A percentile compares a stretch with the other conserved stretches of the same genome.
Conservation (phyloP, 2,888 invertebrate species). For the Physocephala rufipes region DNA sequence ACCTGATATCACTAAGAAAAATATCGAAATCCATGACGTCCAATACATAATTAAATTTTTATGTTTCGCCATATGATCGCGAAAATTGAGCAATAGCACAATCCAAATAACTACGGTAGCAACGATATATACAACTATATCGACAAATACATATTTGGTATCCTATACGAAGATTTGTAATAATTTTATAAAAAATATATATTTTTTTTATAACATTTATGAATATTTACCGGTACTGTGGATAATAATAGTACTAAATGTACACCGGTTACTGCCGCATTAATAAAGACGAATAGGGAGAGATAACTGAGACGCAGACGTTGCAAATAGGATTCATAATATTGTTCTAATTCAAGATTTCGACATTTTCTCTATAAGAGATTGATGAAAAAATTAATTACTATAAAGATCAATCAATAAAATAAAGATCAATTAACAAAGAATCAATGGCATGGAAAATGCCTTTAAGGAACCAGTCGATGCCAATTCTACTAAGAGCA, state of each 20-base stretch:
- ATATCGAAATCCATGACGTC: slow-evolving; percentile 66
- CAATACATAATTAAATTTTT: slow-evolving; percentile 63
- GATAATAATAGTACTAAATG: slow-evolving; percentile 71
- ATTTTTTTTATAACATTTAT: background rate
- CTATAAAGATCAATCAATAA: background rate
- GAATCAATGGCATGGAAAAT: background rate
- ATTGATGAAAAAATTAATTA: slow-evolving; percentile 36
- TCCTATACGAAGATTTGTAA: background rate
- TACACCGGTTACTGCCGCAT: slow-evolving; percentile 72
- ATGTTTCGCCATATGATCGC: slow-evolving; percentile 60
- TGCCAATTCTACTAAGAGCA: background rate
- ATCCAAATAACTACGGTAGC: slow-evolving; percentile 59
- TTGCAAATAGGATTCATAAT: slow-evolving; percentile 79
- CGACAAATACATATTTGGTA: background rate
- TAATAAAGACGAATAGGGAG: slow-evolving; percentile 77
- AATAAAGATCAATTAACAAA: slow-evolving; percentile 10
- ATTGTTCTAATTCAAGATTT: slow-evolving; percentile 77
- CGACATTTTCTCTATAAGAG: slow-evolving; percentile 81
- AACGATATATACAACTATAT: slow-evolving; percentile 55
- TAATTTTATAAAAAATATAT: background rate
- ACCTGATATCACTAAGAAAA: slow-evolving; percentile 70
- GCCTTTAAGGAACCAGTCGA: no score
- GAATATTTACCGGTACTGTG: slow-evolving; percentile 62
- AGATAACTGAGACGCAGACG: slow-evolving; percentile 82
- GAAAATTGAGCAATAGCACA: slow-evolving; percentile 61